Percentiles rank a stretch among this genome's conserved stretches.
phyloP scores from a whole-genome alignment of 92 coral and sea anemone species.

The Phymanthus crucifer region DNA sequence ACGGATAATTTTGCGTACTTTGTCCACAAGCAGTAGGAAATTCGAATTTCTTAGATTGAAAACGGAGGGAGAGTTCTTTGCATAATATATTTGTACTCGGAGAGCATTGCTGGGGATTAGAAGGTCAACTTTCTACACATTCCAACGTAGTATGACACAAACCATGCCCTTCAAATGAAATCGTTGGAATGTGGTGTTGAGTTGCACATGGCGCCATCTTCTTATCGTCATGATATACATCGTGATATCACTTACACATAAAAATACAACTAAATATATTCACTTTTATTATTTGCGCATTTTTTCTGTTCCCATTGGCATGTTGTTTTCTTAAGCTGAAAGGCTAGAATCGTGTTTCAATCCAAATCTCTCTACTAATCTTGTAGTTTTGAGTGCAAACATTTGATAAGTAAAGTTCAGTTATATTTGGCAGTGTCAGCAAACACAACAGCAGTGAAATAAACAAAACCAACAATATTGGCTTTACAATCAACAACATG shows the following conservation, averaged over 20 bases:
- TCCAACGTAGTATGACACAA: conserved; percentile 1
- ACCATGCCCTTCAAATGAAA: neutral
- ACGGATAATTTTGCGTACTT: neutral
- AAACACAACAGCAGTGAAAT: neutral
- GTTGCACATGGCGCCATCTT: neutral
- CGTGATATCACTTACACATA: neutral
- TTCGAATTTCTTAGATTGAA: neutral
- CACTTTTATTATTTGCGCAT: no score
- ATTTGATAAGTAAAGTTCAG: no score
- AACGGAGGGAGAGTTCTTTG: neutral
- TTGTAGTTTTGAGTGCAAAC: no score
- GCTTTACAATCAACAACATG: neutral
- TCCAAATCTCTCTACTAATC: no score
- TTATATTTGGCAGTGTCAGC: no score
- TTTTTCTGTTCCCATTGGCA: no score
- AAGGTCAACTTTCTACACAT: neutral
- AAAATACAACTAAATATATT: neutral
- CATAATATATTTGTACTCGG: neutral
- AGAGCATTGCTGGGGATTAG: conserved; percentile 1
- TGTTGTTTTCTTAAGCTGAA: no score
- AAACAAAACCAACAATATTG: neutral
- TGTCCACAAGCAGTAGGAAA: neutral
- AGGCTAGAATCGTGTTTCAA: no score
- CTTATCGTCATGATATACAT: neutral
- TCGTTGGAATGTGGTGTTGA: neutral